Percentiles rank a stretch among this genome's conserved stretches.
phyloP scores from a whole-genome alignment of 1,140 invertebrate genomes.

The Meloidogyne hapla region DNA sequence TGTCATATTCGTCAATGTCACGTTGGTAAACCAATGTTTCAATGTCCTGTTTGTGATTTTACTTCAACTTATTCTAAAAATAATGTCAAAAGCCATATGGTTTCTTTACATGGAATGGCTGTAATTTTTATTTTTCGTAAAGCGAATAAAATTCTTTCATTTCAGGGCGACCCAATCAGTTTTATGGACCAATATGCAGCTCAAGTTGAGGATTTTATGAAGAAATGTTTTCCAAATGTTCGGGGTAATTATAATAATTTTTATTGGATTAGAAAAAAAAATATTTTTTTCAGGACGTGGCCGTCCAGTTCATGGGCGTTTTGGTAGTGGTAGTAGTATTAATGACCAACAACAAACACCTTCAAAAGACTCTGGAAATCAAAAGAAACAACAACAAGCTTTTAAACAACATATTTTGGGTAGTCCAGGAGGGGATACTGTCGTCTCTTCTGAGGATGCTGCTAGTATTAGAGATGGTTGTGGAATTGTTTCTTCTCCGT shows the following conservation, averaged over 20 bases:
- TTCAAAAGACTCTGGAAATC: not conserved
- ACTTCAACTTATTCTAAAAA: slow-evolving; percentile 56
- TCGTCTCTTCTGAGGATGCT: not conserved
- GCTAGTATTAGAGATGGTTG: not conserved
- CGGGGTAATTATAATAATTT: slow-evolving; percentile 35
- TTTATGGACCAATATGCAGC: slow-evolving; percentile 54
- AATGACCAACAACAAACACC: not conserved
- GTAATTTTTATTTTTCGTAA: slow-evolving; percentile 18
- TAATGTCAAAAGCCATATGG: slow-evolving; percentile 56
- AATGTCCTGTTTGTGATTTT: slow-evolving; percentile 52
- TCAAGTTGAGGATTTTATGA: slow-evolving; percentile 56
- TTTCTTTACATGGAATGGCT: slow-evolving; percentile 49
- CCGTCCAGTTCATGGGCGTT: slow-evolving; percentile 49
- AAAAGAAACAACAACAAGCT: slow-evolving; percentile 3
- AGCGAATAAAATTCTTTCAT: not conserved
- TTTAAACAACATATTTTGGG: not conserved
- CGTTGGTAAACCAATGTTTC: slow-evolving; percentile 54
- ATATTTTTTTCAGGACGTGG: slow-evolving; percentile 29
- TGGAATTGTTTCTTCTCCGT: not conserved
- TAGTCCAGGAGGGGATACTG: not conserved
- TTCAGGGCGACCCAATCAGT: slow-evolving; percentile 49
- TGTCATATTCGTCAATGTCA: slow-evolving; percentile 55
- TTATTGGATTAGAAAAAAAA: not conserved
- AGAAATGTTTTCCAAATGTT: slow-evolving; percentile 54
- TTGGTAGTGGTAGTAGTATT: slow-evolving; percentile 62